phyloP scores from a whole-genome alignment of 2,797 vertebrate species.

The Gymnothorax reevesii region DNA sequence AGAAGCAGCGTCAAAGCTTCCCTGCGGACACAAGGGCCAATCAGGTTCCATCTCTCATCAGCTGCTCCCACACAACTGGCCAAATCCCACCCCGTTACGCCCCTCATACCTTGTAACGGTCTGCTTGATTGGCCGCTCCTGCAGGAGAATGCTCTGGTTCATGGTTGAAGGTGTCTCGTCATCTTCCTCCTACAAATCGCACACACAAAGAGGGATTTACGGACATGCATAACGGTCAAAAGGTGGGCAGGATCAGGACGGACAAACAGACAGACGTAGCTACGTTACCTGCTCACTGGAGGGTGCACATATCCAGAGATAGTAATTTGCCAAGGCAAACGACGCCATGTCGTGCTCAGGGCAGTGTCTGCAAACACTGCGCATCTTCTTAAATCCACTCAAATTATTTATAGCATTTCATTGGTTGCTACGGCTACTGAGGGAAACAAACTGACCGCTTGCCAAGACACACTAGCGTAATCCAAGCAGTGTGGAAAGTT shows the following conservation, averaged over 20 bases:
- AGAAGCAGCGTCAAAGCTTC: constrained; percentile 92
- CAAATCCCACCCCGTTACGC: not conserved
- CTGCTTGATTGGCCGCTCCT: constrained; percentile 93
- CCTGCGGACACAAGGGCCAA: constrained; percentile 59
- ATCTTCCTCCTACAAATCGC: constrained; percentile 76
- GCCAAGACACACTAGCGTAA: no score
- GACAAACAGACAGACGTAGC: not conserved
- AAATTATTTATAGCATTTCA: no score
- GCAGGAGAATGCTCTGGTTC: constrained; percentile 90
- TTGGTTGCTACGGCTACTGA: no score
- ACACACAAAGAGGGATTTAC: not conserved
- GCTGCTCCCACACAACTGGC: not conserved
- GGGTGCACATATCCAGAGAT: not conserved
- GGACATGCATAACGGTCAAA: not conserved
- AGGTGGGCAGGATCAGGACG: not conserved
- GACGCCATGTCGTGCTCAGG: not conserved
- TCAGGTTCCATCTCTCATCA: not conserved
- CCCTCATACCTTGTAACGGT: constrained; percentile 88
- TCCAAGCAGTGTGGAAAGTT: no score
- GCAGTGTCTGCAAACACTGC: no score
- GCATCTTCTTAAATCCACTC: no score
- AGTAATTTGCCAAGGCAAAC: not conserved
- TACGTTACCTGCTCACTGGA: not conserved
- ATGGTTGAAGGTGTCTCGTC: constrained; percentile 85
- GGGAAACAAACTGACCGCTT: no score